Conservation (phyloP, 1,140 invertebrate species). For the Carcinoscorpius rotundicauda region DNA sequence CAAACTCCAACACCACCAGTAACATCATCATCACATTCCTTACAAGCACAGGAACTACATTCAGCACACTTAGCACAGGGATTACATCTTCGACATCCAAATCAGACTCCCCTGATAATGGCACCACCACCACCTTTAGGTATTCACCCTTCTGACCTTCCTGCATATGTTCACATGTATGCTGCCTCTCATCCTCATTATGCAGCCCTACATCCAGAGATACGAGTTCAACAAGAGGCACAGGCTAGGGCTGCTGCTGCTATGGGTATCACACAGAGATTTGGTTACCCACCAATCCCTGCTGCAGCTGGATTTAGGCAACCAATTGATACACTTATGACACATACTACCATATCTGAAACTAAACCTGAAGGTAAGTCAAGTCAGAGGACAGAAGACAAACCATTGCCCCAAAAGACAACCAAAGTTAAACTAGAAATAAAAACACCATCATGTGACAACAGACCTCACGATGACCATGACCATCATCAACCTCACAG, state of each 20-base stretch:
- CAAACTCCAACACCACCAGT: slow-evolving; percentile 20
- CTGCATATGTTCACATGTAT: slow-evolving; percentile 10
- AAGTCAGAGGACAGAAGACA: too few relatives aligned
- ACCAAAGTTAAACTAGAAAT: too few relatives aligned
- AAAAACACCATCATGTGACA: too few relatives aligned
- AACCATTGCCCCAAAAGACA: too few relatives aligned
- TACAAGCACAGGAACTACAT: slow-evolving; percentile 10
- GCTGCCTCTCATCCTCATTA: slow-evolving; percentile 17
- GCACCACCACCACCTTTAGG: slow-evolving; percentile 4
- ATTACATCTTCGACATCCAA: slow-evolving; percentile 18
- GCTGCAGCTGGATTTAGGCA: slow-evolving; percentile 14
- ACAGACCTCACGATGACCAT: too few relatives aligned
- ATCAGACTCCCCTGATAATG: slow-evolving; percentile 14
- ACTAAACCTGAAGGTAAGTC: slow-evolving; percentile 15
- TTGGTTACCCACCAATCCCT: slow-evolving; percentile 6
- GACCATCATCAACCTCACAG: too few relatives aligned
- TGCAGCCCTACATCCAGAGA: slow-evolving; percentile 12
- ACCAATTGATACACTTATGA: slow-evolving; percentile 4
- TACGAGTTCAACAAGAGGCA: slow-evolving; percentile 21
- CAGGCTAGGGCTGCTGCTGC: slow-evolving; percentile 14
- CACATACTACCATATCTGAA: slow-evolving; percentile 12
- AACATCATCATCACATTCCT: slow-evolving; percentile 4
- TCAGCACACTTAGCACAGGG: slow-evolving; percentile 2
- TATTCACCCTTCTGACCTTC: slow-evolving; percentile 14
- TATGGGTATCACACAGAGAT: slow-evolving; percentile 7